Conservation (phyloP, 2,797 vertebrate species). For the Sparus aurata region DNA sequence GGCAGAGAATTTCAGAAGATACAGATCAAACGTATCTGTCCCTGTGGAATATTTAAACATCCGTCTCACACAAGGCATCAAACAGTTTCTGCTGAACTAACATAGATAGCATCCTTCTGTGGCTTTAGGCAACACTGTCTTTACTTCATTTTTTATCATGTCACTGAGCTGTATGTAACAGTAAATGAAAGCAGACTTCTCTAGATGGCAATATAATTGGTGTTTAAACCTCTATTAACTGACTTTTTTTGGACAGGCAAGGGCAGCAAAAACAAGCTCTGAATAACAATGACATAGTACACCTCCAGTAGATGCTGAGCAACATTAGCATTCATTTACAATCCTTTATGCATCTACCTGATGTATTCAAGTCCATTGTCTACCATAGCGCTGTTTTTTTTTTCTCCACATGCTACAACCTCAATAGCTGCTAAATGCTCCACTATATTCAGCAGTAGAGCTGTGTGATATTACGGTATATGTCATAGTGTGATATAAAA, state of each 20-base stretch:
- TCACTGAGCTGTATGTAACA: not conserved
- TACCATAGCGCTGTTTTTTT: too few relatives aligned
- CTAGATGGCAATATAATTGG: not conserved
- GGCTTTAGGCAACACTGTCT: conserved; percentile 16
- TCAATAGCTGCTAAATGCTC: too few relatives aligned
- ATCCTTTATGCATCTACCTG: too few relatives aligned
- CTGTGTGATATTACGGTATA: too few relatives aligned
- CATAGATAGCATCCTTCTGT: conserved; percentile 15
- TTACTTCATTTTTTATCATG: conserved; percentile 6
- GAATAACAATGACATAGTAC: not conserved
- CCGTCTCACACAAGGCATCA: conserved; percentile 19
- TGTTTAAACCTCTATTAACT: not conserved
- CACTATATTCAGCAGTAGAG: too few relatives aligned
- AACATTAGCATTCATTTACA: too few relatives aligned
- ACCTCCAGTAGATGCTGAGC: too few relatives aligned
- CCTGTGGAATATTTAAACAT: conserved; percentile 15
- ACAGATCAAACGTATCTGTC: conserved; percentile 20
- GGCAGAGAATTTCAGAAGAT: conserved; percentile 16
- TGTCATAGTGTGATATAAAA: too few relatives aligned
- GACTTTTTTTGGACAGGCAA: not conserved
- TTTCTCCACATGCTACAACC: too few relatives aligned
- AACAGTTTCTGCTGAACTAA: conserved; percentile 26
- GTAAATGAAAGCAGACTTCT: not conserved
- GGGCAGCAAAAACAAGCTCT: not conserved
- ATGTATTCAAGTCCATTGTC: too few relatives aligned